Base-by-base conservation (phyloP, 2,113 vertebrate species). In the Odobenus rosmarus region DNA sequence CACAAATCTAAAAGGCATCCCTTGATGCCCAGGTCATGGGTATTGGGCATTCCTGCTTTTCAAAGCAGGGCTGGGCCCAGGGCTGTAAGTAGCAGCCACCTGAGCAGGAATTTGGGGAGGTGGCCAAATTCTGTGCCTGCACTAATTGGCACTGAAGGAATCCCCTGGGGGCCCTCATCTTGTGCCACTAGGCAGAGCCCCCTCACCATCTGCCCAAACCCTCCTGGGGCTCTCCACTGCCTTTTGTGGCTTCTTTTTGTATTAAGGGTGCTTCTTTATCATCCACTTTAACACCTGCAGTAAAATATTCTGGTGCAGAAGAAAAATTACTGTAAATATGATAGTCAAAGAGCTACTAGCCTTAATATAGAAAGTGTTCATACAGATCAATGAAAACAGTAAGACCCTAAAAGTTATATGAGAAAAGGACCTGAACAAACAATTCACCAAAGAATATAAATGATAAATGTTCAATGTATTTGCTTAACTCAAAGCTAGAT, bases 151-250 rank as follows among this genome's bases (percentile, higher is more conserved):
- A 4, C 71, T 12, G 4, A 59, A 31, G 19, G 51, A 55, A 15
- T 2, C 18, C 2, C 59, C 26, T 1, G 0, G 7, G 23, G 28
- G 31, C 42, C 39, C 19, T 26, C 23, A 1, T 5, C 0, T 1
- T 51, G 49, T 3, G 7, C 24, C 72, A 15, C 1, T 0, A 39
- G 42, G 51, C 42, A 31, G n/a, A 82, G 26, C 24, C 95, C 49
- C 49, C 21, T 0, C 1, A 0, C 10, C 28, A 21, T 77, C 74
- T 39, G 3, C 23, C 59, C 92, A 31, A 1, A 24, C 33, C 16
- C 14, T 23, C 64, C 13, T 42, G 16, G 13, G 55, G 19, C 64
- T 31, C 33, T 72, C 19, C 33, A 14, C 9, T 1, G 21, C 26
- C 39, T 18, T 42, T 21, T 16, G 5, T 55, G 53, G 10, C 28